Evolutionary conservation across 2,113 vertebrate genomes (phyloP).

Genomic region (Periophthalmodon schlosseri): DNA sequence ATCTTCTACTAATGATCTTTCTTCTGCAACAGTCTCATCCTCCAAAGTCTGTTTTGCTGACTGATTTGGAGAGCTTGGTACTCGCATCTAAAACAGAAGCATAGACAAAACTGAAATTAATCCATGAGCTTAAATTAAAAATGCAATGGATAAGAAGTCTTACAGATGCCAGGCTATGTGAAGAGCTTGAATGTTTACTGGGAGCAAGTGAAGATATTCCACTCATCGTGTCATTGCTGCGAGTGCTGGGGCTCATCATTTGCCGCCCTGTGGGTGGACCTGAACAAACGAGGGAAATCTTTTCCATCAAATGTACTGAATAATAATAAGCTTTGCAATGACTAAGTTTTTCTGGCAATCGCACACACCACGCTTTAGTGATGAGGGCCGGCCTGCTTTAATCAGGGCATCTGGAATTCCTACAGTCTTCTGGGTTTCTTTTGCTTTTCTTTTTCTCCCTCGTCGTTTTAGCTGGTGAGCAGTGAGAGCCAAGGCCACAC

Average conservation of each 20-base stretch:
- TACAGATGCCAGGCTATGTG: conserved; percentile 92
- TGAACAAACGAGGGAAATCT: conserved; percentile 22
- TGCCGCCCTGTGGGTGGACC: conserved; percentile 78
- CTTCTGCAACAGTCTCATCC: conserved; percentile 78
- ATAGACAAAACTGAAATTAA: not conserved
- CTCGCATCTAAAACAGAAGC: conserved; percentile 60
- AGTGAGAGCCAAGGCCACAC: conserved; percentile 90
- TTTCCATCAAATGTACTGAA: not conserved
- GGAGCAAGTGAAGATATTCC: conserved; percentile 92
- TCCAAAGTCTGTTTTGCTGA: conserved; percentile 81
- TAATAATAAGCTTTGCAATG: not conserved
- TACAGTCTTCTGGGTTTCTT: conserved; percentile 77
- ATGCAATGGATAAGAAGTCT: conserved; percentile 43
- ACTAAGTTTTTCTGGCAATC: conserved; percentile 1
- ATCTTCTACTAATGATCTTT: conserved; percentile 79
- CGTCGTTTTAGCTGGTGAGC: conserved; percentile 95
- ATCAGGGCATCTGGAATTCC: conserved; percentile 83
- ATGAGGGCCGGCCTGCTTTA: conserved; percentile 81
- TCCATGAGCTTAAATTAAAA: not conserved
- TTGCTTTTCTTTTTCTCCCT: conserved; percentile 84
- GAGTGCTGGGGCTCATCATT: conserved; percentile 90
- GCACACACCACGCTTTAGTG: conserved; percentile 86
- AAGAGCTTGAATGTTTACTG: conserved; percentile 94
- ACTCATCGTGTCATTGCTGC: conserved; percentile 95
- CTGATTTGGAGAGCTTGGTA: conserved; percentile 82